These are phyloP conservation scores for Apis florea DNA, from an alignment of 1,140 invertebrate species.

Conservation along the genomic window DNA sequence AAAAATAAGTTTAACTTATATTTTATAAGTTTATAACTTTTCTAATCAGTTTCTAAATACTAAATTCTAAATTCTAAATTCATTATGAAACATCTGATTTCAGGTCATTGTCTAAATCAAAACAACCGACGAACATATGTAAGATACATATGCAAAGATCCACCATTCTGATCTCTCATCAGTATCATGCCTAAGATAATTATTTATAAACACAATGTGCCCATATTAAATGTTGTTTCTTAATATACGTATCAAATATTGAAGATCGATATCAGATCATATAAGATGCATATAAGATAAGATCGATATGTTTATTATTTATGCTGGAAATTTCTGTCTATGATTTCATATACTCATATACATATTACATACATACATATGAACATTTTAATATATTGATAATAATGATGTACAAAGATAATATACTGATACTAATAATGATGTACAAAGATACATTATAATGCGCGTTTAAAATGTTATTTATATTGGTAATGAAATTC, in stretches of 20 bases:
- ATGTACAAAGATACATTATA: conserved; percentile 12
- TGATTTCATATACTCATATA: not conserved
- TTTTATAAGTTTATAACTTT: no score
- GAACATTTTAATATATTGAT: no score
- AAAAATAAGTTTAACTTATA: no score
- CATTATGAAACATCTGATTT: not conserved
- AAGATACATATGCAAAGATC: not conserved
- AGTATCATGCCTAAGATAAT: conserved; percentile 5
- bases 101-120: conserved; percentile 16
- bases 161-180: not conserved
- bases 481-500: not conserved
- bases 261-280: not conserved
- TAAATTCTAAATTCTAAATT: not conserved
- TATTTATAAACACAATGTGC: conserved; percentile 5
- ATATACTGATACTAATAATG: not conserved
- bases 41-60: no score
- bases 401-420: not conserved
- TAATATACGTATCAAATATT: not conserved
- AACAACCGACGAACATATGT: conserved; percentile 8
- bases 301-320: not conserved
- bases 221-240: conserved; percentile 17
- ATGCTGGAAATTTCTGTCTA: not conserved
- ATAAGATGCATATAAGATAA: no score
- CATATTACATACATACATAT: no score
- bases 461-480: conserved; percentile 40